A percentile compares a stretch with the other conserved stretches of the same genome.
These are phyloP conservation scores for Sebastes hubbsi DNA, from an alignment of 2,797 vertebrate species.

Conservation along the genomic window DNA sequence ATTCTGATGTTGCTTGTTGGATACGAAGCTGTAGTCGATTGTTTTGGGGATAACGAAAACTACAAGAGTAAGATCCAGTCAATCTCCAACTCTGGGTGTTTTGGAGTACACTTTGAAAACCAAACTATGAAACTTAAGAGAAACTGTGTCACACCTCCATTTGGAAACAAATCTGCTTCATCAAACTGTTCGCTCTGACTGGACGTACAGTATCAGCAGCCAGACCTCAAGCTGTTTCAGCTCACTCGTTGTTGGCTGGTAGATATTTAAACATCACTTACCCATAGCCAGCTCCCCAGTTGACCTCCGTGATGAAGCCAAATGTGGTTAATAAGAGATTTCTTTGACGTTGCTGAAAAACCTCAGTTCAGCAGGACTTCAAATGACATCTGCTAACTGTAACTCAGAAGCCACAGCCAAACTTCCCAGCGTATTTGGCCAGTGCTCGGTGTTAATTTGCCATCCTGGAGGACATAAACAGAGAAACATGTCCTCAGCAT, in stretches of 20 bases:
- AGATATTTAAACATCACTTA: neutral
- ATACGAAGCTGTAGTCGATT: neutral
- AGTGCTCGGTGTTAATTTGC: neutral
- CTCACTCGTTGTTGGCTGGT: neutral
- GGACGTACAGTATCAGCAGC: neutral
- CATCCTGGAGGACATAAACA: constrained; percentile 5
- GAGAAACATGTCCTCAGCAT: constrained; percentile 1
- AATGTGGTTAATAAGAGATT: constrained; percentile 19
- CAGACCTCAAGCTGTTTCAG: constrained; percentile 11
- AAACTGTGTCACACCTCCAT: constrained; percentile 3
- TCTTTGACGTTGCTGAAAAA: constrained; percentile 15
- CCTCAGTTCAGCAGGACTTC: constrained; percentile 18
- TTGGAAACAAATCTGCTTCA: neutral
- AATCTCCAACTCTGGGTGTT: neutral
- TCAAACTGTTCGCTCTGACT: neutral
- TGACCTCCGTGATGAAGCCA: neutral
- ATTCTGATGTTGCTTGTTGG: neutral
- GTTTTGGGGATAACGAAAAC: neutral
- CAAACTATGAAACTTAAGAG: neutral
- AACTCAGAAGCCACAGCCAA: neutral
- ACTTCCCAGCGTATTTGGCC: neutral
- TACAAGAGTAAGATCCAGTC: neutral
- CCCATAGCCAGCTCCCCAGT: neutral
- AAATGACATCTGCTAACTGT: constrained; percentile 20
- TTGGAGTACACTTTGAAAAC: neutral